phyloP scores from a whole-genome alignment of 92 coral and sea anemone genomes.

The Virgularia gustaviana region DNA sequence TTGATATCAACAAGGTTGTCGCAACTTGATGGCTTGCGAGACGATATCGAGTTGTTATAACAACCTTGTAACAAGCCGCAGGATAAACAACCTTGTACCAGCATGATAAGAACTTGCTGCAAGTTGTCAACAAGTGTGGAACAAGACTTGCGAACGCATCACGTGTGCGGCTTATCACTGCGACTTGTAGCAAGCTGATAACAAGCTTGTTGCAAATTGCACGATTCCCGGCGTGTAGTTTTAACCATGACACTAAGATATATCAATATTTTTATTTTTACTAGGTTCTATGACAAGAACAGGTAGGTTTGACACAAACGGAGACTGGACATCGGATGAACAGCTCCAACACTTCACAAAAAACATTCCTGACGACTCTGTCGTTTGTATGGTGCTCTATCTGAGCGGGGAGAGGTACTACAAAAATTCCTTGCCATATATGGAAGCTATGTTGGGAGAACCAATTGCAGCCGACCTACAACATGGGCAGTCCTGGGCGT shows the following conservation, averaged over 20 bases:
- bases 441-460: slow-evolving; percentile 4
- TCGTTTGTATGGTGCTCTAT: slow-evolving; percentile 21
- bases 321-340: neutral
- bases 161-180: too few species aligned
- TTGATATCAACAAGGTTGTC: too few species aligned
- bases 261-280: too few species aligned
- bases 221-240: too few species aligned
- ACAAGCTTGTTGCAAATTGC: slow-evolving; percentile 8
- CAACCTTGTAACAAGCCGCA: too few species aligned
- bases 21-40: too few species aligned
- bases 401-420: slow-evolving; percentile 15
- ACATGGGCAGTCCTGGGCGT: slow-evolving; percentile 26
- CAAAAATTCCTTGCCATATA: slow-evolving; percentile 5
- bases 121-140: neutral
- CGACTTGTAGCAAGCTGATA: too few species aligned
- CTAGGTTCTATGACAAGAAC: slow-evolving; percentile 8
- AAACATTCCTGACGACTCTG: neutral
- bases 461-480: slow-evolving; percentile 19
- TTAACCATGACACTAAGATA: too few species aligned
- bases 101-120: too few species aligned
- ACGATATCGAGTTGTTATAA: too few species aligned
- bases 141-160: neutral
- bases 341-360: neutral
- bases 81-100: too few species aligned
- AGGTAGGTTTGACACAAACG: neutral